Conservation (phyloP, 2,113 vertebrate species). For the Dipodomys merriami region DNA sequence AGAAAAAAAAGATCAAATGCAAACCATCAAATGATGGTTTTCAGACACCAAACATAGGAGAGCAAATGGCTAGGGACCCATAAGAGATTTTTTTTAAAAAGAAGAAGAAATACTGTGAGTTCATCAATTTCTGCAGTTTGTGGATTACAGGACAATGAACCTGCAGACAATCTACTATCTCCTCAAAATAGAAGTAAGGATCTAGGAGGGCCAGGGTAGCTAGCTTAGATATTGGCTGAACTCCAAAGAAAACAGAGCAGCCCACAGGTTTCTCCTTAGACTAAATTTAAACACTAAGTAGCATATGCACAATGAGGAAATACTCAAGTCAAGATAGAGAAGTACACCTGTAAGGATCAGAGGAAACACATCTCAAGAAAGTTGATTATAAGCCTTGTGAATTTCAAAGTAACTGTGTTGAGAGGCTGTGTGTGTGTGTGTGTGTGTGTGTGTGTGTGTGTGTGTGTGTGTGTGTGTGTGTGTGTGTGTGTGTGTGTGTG, state of each 20-base stretch:
- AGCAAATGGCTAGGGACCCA: background rate
- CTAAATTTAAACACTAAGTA: background rate
- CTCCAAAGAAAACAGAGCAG: background rate
- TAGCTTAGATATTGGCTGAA: background rate
- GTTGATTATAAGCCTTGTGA: background rate
- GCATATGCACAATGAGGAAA: background rate
- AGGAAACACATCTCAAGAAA: background rate
- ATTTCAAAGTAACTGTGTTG: background rate
- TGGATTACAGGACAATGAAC: background rate
- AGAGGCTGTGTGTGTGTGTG: background rate
- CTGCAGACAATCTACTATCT: too few species aligned
- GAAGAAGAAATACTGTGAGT: background rate
- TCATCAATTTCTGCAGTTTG: background rate
- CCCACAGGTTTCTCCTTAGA: background rate
- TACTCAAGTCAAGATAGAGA: background rate
- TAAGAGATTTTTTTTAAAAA: background rate
- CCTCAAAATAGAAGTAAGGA: too few species aligned
- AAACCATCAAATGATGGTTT: constrained; percentile 10
- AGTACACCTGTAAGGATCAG: background rate
- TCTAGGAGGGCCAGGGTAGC: background rate
- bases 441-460: too few species aligned
- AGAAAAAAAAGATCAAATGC: background rate
- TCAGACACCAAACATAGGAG: background rate
- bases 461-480: too few species aligned
- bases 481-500: too few species aligned